Evolutionary conservation across 2,797 vertebrate genomes (phyloP), one percentile per base, ranked within the genome.

Genomic region (Dermochelys coriacea): DNA sequence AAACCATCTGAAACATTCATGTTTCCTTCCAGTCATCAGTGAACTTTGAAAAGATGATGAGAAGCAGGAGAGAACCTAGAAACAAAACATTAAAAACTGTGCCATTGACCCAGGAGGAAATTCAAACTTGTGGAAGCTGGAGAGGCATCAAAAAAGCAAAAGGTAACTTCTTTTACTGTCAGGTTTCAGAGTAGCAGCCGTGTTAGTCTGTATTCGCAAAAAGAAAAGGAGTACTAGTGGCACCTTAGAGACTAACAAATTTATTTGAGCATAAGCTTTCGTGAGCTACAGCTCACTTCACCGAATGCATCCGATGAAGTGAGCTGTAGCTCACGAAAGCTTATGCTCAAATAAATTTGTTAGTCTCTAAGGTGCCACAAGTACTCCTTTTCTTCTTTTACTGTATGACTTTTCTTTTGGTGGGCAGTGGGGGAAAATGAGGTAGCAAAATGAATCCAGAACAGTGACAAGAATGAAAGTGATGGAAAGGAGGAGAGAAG

Each of bases 1-100:
- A 64, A 85, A 91, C 2, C 90, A 82, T 41, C 88, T 89, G 90
- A 91, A 96, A 54, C 91, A 78, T 91, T 87, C 50, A 25, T 21
- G 61, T 88, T 71, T 84, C 91, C 90, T 93, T 91, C 85, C 87
- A 85, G 85, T 31, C 89, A 87, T 94, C 1, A 0, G 41, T 8
- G 49, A 95, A 61, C 80, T 84, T 84, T 92, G 88, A 84, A 91
- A 91, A 91, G 84, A 83, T 88, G 25, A 31, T n/a, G 75, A 85
- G 85, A 68, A 94, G 8, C 25, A 86, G 68, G 79, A 96, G 64
- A 21, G 50, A 71, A 93, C 52, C 90, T 54, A 87, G 90, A 49
- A 93, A 88, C 88, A 94, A 37, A 93, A 27, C 23, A 71, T 18
- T 7, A 80, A 77, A 47, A 75, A 81, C 52, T 85, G 50, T 68